A percentile compares a stretch with the other conserved stretches of the same genome.
These are phyloP conservation scores for Antheraea pernyi DNA, from an alignment of 1,140 invertebrate genomes.

Conservation along the genomic window DNA sequence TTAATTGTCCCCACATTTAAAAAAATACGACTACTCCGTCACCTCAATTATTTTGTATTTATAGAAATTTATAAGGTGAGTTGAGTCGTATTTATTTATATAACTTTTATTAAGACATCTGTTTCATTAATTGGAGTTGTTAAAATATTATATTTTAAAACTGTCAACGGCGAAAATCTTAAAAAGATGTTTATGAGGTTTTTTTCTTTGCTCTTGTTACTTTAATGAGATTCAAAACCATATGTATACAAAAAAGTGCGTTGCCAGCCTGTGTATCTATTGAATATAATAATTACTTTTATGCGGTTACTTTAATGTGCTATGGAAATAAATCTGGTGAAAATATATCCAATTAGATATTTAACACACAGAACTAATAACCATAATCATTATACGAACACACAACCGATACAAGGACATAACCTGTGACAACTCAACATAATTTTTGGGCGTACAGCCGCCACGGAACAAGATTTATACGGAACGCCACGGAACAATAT, in stretches of 20 bases:
- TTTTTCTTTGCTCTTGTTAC: background rate
- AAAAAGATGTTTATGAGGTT: background rate
- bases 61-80: background rate
- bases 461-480: too few species aligned
- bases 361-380: too few species aligned
- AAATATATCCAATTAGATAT: too few species aligned
- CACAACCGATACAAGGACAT: too few species aligned
- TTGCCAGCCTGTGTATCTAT: too few species aligned
- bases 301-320: too few species aligned
- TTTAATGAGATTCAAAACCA: background rate
- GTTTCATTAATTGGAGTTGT: background rate
- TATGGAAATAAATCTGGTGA: too few species aligned
- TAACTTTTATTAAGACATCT: background rate
- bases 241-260: background rate
- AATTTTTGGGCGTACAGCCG: too few species aligned
- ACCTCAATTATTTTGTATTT: slow-evolving; percentile 5
- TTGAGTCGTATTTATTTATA: background rate
- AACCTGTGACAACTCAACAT: too few species aligned
- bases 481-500: too few species aligned
- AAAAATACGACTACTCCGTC: slow-evolving; percentile 4
- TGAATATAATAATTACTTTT: too few species aligned
- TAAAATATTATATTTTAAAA: background rate
- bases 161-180: background rate
- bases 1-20: slow-evolving; percentile 38
- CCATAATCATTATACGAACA: too few species aligned